phyloP scores from a whole-genome alignment of 2,113 vertebrate genomes.

The Centropus unirufus region DNA sequence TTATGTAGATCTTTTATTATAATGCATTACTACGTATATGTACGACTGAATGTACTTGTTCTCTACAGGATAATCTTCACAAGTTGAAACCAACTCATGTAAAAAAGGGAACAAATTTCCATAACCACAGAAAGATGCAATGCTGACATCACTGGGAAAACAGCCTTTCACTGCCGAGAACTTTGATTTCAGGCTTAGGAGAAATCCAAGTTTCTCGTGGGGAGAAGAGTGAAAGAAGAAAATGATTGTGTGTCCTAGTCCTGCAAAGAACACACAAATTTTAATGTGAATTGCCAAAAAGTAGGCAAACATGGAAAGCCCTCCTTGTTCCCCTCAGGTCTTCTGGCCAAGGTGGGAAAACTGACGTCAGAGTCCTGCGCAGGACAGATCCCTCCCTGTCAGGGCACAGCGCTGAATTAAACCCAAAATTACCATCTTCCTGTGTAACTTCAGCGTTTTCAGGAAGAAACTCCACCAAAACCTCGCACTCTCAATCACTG shows the following conservation, averaged over 20 bases:
- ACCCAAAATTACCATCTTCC: constrained; percentile 45
- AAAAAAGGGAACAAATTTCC: background rate
- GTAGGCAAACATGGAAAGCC: background rate
- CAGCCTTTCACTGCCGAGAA: background rate
- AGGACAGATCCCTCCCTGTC: background rate
- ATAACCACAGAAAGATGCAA: background rate
- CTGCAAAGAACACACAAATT: background rate
- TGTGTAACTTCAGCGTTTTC: constrained; percentile 39
- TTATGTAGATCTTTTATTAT: background rate
- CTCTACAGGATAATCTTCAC: background rate
- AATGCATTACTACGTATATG: background rate
- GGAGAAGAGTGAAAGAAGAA: background rate
- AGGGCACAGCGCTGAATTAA: background rate
- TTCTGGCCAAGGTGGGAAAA: background rate
- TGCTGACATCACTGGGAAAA: constrained; percentile 7
- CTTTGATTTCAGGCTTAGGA: background rate
- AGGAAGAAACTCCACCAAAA: constrained; percentile 33
- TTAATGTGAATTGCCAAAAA: background rate
- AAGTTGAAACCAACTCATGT: background rate
- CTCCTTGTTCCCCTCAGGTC: background rate
- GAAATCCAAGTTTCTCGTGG: background rate
- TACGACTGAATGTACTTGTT: background rate
- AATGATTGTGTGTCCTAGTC: background rate
- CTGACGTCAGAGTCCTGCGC: background rate
- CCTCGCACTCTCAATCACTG: constrained; percentile 21